Evolutionary conservation across 2,888 invertebrate genomes (phyloP), one percentile per base, ranked within the genome.

Genomic region (Oeneis ivallda): DNA sequence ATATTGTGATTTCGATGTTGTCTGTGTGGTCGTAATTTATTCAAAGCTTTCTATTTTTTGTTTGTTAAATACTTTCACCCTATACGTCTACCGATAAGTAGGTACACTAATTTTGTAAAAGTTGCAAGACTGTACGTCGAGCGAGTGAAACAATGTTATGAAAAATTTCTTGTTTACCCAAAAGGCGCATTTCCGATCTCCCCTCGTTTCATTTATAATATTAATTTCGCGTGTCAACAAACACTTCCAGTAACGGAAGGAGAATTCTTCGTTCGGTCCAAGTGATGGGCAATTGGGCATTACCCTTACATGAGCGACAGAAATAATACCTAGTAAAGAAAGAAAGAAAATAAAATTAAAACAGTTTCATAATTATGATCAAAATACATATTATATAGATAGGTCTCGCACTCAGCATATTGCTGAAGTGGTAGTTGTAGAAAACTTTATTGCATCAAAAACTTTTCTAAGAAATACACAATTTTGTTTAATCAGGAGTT

Each of bases 141-240:
- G 67, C 45, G 58, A 67, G 60, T 45, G 62, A 60, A 58, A 56
- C 52, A 53, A 61, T 26, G 34, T 41, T 64, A 69, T 71, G 71
- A 70, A 72, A 73, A 72, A 71, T 67, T 62, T 64, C 62, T 62
- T 70, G 66, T 71, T 72, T 68, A 71, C 67, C 66, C 63, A 69
- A 70, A 72, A 71, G 61, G 66, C 68, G 69, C 53, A 67, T 70
- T 74, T 69, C 67, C 62, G 64, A 64, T 79, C 74, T 79, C 76
- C 83, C 80, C 80, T 80, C 73, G 72, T 80, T 82, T 82, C 79
- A 81, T 84, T 82, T 81, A 82, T 82, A 81, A 83, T 85, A 87
- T 86, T 87, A 87, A 87, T 87, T 85, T 84, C 78, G 79, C 78
- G 77, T 86, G 88, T 88, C 88, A 87, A 86, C 78, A 79, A 84